Evolutionary conservation across 2,797 vertebrate species (phyloP), one percentile per base, ranked within the genome.

Genomic region (Argya squamiceps): DNA sequence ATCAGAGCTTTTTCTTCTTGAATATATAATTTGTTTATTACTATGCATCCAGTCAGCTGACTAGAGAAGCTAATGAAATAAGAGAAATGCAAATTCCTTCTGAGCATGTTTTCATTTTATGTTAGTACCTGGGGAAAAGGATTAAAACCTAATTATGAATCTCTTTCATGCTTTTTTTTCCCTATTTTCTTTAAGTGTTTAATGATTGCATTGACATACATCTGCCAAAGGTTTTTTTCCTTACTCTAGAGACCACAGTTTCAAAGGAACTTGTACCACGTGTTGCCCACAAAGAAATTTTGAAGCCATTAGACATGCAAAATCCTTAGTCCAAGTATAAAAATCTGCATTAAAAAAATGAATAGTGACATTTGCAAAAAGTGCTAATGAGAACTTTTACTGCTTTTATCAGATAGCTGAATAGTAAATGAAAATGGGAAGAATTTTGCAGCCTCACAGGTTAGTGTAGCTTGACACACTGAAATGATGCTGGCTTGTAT

Each of bases 201-300:
- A 79, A 75, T 81, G 41, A 73, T 67, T 86, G 19, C 59, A 91
- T 85, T 93, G 83, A 78, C 70, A 53, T 80, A 67, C 37, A 39
- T 88, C 67, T 93, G 59, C 88, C 88, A 81, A 56, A 76, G 22
- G 20, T 34, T 80, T 95, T 96, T 79, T 87, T 44, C 29, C 41
- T 67, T 16, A 43, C 71, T 93, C 71, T 82, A 29, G 77, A 92
- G 92, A 84, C 34, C 18, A 8, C 56, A 37, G 27, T 87, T 96
- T 95, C 67, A 90, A 94, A 95, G 55, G 67, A 79, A 84, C 32
- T 85, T 74, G 71, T 80, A 81, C 43, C 20, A 27, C 21, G 6
- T 60, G 9, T 91, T 92, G 10, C 55, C 81, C 81, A 49, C 37
- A 53, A 84, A 87, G 56, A 74, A 34, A 64, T 96, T 87, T 26